Conservation (phyloP, 2,113 vertebrate genomes). For the Colistium nudipinnis region DNA sequence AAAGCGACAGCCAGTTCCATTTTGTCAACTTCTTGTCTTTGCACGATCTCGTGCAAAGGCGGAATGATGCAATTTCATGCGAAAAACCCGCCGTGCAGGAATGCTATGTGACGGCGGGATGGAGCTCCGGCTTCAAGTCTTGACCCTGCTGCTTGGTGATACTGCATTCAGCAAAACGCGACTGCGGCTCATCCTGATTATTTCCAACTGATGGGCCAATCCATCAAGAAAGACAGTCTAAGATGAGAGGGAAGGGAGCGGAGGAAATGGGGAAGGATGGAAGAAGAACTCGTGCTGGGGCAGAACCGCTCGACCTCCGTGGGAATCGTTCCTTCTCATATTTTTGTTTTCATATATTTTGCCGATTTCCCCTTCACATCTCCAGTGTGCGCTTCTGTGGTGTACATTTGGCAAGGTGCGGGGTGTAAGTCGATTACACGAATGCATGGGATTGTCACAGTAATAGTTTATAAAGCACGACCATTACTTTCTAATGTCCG, state of each 20-base stretch:
- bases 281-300: slow-evolving; percentile 43
- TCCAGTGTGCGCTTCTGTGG: not conserved
- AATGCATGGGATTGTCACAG: slow-evolving; percentile 1
- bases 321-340: slow-evolving; percentile 1
- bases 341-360: not conserved
- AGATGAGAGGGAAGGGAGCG: slow-evolving; percentile 22
- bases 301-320: slow-evolving; percentile 11
- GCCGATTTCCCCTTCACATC: slow-evolving; percentile 11
- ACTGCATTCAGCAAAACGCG: slow-evolving; percentile 73
- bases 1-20: slow-evolving; percentile 2
- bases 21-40: slow-evolving; percentile 22
- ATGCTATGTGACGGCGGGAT: slow-evolving; percentile 59
- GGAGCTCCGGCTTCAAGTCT: slow-evolving; percentile 66
- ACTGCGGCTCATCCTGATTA: slow-evolving; percentile 80
- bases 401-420: not conserved
- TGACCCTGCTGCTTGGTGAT: slow-evolving; percentile 68
- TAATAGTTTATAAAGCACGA: slow-evolving; percentile 20
- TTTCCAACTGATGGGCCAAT: slow-evolving; percentile 81
- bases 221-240: slow-evolving; percentile 71
- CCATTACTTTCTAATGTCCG: slow-evolving; percentile 19
- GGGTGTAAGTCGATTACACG: slow-evolving; percentile 29
- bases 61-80: slow-evolving; percentile 42
- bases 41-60: slow-evolving; percentile 14
- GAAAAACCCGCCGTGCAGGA: slow-evolving; percentile 10
- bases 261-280: slow-evolving; percentile 21